phyloP scores from a whole-genome alignment of 2,797 vertebrate species.

The Rhadinocentrus ornatus region DNA sequence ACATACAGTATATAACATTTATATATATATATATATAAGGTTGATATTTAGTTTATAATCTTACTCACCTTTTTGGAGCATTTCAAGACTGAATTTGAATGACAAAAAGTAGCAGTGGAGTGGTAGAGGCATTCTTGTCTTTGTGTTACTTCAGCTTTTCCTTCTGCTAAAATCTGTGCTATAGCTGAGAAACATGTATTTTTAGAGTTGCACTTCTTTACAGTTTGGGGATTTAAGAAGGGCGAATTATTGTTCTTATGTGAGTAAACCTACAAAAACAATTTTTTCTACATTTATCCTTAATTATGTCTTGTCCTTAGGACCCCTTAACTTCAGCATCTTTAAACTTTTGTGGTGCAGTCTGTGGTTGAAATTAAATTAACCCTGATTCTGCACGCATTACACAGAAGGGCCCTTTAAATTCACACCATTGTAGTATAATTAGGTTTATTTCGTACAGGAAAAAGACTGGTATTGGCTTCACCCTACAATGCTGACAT shows the following conservation, averaged over 20 bases:
- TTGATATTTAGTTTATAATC: conserved; percentile 23
- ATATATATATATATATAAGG: neutral
- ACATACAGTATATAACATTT: conserved; percentile 6
- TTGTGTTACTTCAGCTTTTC: neutral
- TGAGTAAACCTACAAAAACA: neutral
- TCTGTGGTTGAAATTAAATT: neutral
- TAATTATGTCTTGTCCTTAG: too few species aligned
- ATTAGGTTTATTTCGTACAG: neutral
- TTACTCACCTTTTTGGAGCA: conserved; percentile 8
- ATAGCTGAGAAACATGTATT: neutral
- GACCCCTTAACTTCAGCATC: neutral
- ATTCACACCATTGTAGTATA: neutral
- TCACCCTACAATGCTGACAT: neutral
- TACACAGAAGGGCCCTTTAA: neutral
- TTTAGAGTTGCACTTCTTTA: neutral
- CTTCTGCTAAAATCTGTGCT: neutral
- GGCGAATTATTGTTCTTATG: neutral
- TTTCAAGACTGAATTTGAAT: conserved; percentile 29
- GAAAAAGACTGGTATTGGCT: neutral
- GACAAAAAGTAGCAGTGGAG: conserved; percentile 51
- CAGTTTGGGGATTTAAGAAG: neutral
- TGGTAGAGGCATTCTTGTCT: conserved; percentile 15
- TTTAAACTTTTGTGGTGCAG: neutral
- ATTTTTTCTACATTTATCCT: neutral
- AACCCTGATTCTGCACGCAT: neutral